These are phyloP conservation scores for Ranitomeya imitator DNA, from an alignment of 2,113 vertebrate genomes.

Conservation along the genomic window DNA sequence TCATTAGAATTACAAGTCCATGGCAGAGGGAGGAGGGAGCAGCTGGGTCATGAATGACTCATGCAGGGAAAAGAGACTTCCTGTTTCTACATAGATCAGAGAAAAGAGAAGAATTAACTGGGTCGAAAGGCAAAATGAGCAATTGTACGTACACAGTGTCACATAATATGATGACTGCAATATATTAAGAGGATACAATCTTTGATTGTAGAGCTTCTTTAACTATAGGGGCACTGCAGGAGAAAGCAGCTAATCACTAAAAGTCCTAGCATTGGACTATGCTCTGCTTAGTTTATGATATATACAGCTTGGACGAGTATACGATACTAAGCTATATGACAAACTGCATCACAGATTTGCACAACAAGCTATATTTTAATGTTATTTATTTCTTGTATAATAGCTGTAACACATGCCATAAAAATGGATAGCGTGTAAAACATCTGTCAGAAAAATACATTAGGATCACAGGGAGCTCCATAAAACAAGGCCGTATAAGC, in stretches of 20 bases:
- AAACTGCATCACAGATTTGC: neutral
- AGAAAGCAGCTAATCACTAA: neutral
- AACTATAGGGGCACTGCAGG: neutral
- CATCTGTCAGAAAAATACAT: slow-evolving; percentile 13
- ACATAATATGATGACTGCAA: no score
- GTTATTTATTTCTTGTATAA: neutral
- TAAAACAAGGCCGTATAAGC: slow-evolving; percentile 10
- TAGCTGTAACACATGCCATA: neutral
- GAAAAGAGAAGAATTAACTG: no score
- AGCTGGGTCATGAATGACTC: no score
- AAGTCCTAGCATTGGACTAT: neutral
- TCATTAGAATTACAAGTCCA: no score
- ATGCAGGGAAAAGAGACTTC: no score
- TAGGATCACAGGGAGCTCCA: neutral
- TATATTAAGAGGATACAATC: no score
- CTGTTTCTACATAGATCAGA: no score
- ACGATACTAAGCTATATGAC: neutral
- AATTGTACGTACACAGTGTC: no score
- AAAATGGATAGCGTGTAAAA: slow-evolving; percentile 2
- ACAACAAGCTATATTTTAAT: neutral
- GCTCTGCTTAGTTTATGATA: neutral
- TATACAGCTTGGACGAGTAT: no score
- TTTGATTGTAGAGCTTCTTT: neutral
- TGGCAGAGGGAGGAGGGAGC: no score
- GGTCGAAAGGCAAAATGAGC: no score